Percentiles rank a stretch among this genome's conserved stretches.
These are phyloP conservation scores for Coptodon rendalli DNA, from an alignment of 2,113 vertebrate genomes.

Conservation along the genomic window DNA sequence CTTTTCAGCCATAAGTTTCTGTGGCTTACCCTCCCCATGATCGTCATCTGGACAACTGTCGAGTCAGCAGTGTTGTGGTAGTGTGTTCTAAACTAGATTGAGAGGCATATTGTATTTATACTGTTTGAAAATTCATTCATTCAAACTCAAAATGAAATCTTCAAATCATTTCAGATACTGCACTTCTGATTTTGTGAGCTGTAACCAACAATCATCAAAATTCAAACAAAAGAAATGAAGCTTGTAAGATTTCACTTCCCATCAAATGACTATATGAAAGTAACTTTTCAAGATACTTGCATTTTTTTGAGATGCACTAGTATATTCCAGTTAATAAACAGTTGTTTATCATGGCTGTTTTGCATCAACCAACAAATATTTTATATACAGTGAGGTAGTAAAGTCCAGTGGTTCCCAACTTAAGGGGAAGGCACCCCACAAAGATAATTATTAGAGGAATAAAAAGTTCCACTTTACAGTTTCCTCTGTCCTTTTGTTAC, in stretches of 20 bases:
- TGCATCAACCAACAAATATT: neutral
- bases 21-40: neutral
- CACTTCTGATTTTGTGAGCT: neutral
- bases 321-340: neutral
- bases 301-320: neutral
- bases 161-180: neutral
- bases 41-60: neutral
- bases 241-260: rapidly evolving
- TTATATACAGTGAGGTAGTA: neutral
- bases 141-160: neutral
- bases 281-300: neutral
- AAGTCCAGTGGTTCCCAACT: neutral
- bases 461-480: neutral
- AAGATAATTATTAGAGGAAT: neutral
- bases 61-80: neutral
- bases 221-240: neutral
- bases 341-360: neutral
- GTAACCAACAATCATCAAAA: neutral
- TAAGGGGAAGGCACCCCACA: neutral
- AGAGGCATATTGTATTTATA: neutral
- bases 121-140: neutral
- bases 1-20: neutral
- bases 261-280: neutral
- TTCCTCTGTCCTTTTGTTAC: neutral
- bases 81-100: neutral